phyloP scores from a whole-genome alignment of 1,140 invertebrate species.

The Bombyx mandarina region DNA sequence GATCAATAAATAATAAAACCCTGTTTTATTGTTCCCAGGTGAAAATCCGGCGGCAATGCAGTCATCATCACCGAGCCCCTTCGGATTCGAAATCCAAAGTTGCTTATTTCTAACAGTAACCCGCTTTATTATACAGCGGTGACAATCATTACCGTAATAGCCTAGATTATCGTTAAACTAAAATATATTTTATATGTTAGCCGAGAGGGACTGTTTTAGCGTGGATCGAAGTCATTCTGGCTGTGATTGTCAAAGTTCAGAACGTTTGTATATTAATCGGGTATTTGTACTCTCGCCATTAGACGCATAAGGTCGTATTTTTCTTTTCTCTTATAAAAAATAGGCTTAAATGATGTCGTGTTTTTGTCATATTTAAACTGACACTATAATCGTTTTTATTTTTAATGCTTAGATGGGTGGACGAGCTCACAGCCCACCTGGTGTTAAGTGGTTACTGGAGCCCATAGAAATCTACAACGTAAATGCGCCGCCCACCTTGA shows the following conservation, averaged over 20 bases:
- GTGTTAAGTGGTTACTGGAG: no score
- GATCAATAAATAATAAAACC: background rate
- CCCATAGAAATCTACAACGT: no score
- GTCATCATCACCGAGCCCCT: slow-evolving; percentile 45
- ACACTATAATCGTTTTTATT: no score
- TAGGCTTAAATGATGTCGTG: no score
- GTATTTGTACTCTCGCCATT: no score
- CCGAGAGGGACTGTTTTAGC: slow-evolving; percentile 16
- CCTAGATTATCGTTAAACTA: slow-evolving; percentile 14
- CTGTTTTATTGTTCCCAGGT: slow-evolving; percentile 39
- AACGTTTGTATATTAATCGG: no score
- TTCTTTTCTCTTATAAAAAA: no score
- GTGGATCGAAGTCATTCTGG: slow-evolving; percentile 11
- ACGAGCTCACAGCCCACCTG: no score
- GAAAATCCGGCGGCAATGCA: slow-evolving; percentile 70
- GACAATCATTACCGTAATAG: slow-evolving; percentile 31
- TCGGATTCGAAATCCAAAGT: slow-evolving; percentile 19
- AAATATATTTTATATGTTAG: slow-evolving; percentile 18
- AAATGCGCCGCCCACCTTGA: no score
- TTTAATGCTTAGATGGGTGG: no score
- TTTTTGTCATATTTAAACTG: no score
- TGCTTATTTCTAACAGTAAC: slow-evolving; percentile 24
- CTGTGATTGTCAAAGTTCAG: background rate
- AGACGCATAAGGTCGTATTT: no score
- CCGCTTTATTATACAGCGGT: slow-evolving; percentile 36